phyloP scores from a whole-genome alignment of 2,888 invertebrate genomes.

The Coecobrya sp. region DNA sequence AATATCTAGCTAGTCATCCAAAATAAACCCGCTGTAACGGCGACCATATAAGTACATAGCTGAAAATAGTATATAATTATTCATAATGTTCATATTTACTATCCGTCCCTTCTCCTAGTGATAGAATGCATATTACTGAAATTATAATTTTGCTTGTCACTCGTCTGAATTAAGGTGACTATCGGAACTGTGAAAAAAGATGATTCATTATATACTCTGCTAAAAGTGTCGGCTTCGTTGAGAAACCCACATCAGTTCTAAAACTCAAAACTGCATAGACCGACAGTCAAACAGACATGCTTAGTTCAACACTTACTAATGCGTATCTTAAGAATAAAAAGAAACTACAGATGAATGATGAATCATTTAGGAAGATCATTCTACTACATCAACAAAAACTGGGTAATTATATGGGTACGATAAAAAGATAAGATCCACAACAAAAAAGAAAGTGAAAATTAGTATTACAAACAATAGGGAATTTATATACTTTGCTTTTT shows the following conservation, averaged over 20 bases:
- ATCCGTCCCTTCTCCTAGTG: too few species aligned
- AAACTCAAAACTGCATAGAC: too few species aligned
- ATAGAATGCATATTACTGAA: too few species aligned
- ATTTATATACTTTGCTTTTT: not conserved
- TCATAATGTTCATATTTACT: too few species aligned
- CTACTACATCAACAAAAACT: not conserved
- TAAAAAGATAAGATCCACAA: not conserved
- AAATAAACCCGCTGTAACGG: not conserved
- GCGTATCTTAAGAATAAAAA: not conserved
- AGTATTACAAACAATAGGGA: not conserved
- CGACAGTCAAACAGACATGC: not conserved
- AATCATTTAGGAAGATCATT: constrained; percentile 10
- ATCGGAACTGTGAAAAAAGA: too few species aligned
- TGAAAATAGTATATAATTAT: too few species aligned
- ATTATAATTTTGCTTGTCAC: too few species aligned
- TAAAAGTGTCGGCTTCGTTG: too few species aligned
- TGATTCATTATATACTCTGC: too few species aligned
- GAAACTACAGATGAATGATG: not conserved
- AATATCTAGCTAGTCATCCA: not conserved
- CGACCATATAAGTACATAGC: too few species aligned
- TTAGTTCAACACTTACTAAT: not conserved
- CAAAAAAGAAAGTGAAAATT: constrained; percentile 13
- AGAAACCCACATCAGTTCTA: too few species aligned
- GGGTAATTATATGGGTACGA: not conserved
- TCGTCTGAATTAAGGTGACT: too few species aligned